phyloP scores from a whole-genome alignment of 2,113 vertebrate species.

The Athene cunicularia region DNA sequence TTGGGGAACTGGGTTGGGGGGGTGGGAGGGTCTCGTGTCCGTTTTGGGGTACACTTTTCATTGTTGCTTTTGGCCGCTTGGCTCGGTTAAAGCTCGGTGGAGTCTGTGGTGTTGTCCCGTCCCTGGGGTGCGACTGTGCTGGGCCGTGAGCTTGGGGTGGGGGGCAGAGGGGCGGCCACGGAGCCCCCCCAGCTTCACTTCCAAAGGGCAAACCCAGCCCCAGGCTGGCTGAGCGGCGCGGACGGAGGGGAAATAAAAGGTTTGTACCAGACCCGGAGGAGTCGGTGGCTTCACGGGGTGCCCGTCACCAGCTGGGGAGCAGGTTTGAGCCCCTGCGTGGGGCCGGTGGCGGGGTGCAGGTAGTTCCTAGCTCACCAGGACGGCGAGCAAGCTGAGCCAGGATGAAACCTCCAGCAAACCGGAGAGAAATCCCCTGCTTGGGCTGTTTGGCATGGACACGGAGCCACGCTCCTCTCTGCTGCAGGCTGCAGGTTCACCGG shows the following conservation, averaged over 20 bases:
- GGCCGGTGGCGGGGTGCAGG: not conserved
- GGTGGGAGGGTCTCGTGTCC: not conserved
- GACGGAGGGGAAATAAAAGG: slow-evolving; percentile 31
- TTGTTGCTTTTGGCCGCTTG: not conserved
- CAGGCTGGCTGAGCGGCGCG: not conserved
- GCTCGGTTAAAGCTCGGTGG: not conserved
- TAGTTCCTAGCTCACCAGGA: not conserved
- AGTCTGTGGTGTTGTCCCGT: not conserved
- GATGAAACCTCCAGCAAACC: not conserved
- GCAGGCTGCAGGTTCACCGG: fast-evolving
- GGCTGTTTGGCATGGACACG: fast-evolving
- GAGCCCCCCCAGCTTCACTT: not conserved
- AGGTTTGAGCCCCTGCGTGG: fast-evolving
- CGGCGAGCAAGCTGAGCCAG: not conserved
- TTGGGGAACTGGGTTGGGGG: not conserved
- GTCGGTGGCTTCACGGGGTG: not conserved
- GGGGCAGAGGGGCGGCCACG: fast-evolving
- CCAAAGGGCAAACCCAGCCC: not conserved
- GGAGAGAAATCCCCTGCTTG: not conserved
- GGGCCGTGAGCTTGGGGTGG: not conserved
- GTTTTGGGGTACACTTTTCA: not conserved
- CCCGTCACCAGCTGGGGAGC: fast-evolving
- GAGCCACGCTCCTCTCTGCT: not conserved
- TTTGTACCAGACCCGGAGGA: slow-evolving; percentile 11
- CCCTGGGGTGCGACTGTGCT: not conserved